Evolutionary conservation across 2,888 invertebrate genomes (phyloP).

Genomic region (Phanerotoma sp.): DNA sequence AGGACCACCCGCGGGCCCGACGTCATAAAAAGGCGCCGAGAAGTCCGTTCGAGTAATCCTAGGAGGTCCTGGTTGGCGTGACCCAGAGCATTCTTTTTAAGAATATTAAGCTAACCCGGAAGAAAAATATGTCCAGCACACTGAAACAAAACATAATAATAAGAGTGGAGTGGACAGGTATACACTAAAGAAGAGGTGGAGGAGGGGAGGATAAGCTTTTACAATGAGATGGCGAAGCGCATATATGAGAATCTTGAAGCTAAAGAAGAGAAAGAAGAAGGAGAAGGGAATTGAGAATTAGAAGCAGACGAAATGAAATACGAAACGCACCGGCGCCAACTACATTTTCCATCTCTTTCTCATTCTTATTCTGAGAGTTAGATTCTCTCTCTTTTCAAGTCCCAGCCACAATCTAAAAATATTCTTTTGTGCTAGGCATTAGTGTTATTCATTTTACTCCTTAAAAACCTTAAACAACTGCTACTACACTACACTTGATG

Average conservation of each 20-base stretch:
- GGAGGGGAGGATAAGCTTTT: too few relatives aligned
- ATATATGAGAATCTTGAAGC: neutral
- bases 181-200: too few relatives aligned
- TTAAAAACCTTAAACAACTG: too few relatives aligned
- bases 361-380: neutral
- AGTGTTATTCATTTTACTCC: neutral
- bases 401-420: constrained; percentile 2
- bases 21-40: constrained; percentile 37
- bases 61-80: constrained; percentile 29
- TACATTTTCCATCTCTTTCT: constrained; percentile 15
- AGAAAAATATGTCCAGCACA: neutral
- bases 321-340: constrained; percentile 54
- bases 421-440: neutral
- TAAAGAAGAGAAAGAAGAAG: constrained; percentile 8
- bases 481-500: too few relatives aligned
- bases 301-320: constrained; percentile 46
- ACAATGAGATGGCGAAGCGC: neutral
- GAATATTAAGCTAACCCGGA: constrained; percentile 9
- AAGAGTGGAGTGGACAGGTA: too few relatives aligned
- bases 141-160: neutral
- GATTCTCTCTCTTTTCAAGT: constrained; percentile 3
- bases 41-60: constrained; percentile 32
- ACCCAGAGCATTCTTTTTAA: neutral
- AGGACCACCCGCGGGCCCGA: constrained; percentile 35
- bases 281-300: constrained; percentile 39